Evolutionary conservation across 1,140 invertebrate genomes (phyloP).

Genomic region (Elysia chlorotica): DNA sequence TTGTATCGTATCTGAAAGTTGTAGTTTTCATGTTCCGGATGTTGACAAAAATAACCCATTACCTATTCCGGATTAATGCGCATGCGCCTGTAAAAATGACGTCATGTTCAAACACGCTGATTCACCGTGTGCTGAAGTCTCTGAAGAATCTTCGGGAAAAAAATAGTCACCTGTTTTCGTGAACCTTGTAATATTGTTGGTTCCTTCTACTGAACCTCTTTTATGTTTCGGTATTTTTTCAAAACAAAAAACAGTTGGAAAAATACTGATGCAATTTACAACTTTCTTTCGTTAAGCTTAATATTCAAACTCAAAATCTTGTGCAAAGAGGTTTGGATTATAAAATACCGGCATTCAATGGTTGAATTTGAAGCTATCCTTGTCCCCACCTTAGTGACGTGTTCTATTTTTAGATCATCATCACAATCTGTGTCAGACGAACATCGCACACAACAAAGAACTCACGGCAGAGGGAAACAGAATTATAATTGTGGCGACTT

Average conservation of each 20-base stretch:
- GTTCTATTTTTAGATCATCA: too few relatives aligned
- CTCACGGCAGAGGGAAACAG: too few relatives aligned
- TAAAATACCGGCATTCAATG: neutral
- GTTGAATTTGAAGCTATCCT: neutral
- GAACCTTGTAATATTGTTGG: neutral
- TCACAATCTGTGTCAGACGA: too few relatives aligned
- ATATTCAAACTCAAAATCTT: neutral
- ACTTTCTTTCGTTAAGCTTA: neutral
- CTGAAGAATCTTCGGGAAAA: conserved; percentile 17
- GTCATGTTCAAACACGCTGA: conserved; percentile 48
- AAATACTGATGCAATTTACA: neutral
- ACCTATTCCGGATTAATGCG: conserved; percentile 23
- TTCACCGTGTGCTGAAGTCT: conserved; percentile 31
- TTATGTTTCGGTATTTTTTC: neutral
- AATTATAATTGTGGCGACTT: too few relatives aligned
- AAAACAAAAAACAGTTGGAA: too few relatives aligned
- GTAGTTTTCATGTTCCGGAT: too few relatives aligned
- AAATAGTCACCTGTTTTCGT: conserved; percentile 6
- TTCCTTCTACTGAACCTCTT: neutral
- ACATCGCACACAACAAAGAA: too few relatives aligned
- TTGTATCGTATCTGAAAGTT: too few relatives aligned
- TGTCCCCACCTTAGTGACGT: neutral
- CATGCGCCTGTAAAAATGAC: conserved; percentile 27
- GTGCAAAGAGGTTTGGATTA: neutral
- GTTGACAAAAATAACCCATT: conserved; percentile 19